Conservation (phyloP, 2,797 vertebrate genomes). For the Crocidura indochinensis region DNA sequence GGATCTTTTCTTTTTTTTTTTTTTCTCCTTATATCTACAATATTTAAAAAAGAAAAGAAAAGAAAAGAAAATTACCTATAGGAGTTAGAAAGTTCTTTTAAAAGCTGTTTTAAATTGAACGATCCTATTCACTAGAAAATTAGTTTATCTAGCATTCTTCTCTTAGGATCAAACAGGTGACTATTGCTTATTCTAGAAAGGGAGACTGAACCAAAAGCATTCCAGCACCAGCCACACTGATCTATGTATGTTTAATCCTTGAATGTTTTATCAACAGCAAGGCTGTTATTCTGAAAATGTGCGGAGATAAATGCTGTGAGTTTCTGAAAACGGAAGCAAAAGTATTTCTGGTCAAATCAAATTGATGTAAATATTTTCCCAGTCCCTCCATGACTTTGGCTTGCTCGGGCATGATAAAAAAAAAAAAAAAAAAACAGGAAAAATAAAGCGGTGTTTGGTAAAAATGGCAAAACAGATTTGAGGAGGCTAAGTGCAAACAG, state of each 20-base stretch:
- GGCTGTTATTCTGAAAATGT: not conserved
- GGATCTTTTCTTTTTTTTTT: conserved; percentile 43
- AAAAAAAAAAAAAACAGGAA: not conserved
- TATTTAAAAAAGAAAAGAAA: conserved; percentile 39
- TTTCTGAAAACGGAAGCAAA: not conserved
- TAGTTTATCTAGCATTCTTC: not conserved
- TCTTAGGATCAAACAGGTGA: not conserved
- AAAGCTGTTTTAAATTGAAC: not conserved
- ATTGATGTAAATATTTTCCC: not conserved
- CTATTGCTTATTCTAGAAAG: not conserved
- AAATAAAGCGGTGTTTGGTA: not conserved
- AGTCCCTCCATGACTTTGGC: not conserved
- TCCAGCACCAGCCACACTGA: not conserved
- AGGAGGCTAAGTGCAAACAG: not conserved
- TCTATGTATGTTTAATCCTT: not conserved
- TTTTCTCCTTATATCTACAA: not conserved
- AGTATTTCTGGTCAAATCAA: not conserved
- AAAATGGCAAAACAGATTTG: not conserved
- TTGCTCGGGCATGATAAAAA: not conserved
- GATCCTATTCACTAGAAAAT: not conserved
- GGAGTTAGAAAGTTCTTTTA: not conserved
- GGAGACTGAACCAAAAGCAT: not conserved
- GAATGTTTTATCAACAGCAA: not conserved
- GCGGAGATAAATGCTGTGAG: accelerated
- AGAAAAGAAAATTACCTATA: not conserved